Conservation (phyloP, 2,888 invertebrate species). For the Criorhina ranunculi region DNA sequence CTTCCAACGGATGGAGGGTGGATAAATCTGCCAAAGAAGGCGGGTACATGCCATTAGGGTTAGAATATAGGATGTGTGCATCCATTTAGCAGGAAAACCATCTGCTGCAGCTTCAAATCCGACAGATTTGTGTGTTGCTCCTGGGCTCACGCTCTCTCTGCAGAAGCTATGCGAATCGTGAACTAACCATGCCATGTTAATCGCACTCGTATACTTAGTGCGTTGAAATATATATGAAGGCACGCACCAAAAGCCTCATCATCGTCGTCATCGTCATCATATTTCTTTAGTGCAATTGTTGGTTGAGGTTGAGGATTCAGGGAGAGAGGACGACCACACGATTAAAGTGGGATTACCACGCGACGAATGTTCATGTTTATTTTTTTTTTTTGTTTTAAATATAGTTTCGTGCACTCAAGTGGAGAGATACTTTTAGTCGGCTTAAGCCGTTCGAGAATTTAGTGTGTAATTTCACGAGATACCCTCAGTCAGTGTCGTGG, state of each 20-base stretch:
- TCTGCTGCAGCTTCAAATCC: constrained; percentile 54
- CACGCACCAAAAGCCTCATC: constrained; percentile 57
- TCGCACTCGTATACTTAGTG: constrained; percentile 69
- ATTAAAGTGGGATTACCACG: constrained; percentile 75
- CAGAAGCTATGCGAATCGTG: constrained; percentile 53
- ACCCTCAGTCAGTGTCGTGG: constrained; percentile 60
- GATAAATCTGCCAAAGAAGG: constrained; percentile 43
- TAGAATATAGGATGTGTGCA: constrained; percentile 65
- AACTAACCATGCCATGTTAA: too few relatives aligned
- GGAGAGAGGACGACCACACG: constrained; percentile 45
- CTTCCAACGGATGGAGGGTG: constrained; percentile 56
- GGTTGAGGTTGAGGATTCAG: constrained; percentile 63
- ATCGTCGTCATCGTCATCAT: constrained; percentile 37
- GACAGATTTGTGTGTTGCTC: constrained; percentile 47
- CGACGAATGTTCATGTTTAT: constrained; percentile 37
- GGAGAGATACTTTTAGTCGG: constrained; percentile 47
- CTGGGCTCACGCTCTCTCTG: constrained; percentile 18
- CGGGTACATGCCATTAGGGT: constrained; percentile 41
- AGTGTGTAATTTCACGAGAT: constrained; percentile 55
- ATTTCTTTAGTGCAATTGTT: constrained; percentile 60
- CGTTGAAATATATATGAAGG: constrained; percentile 65
- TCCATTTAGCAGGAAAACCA: constrained; percentile 69
- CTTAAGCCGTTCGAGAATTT: constrained; percentile 56
- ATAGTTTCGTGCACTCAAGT: constrained; percentile 46
- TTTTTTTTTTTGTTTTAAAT: constrained; percentile 58